These are phyloP conservation scores for Mandrillus leucophaeus DNA, from an alignment of 2,113 vertebrate genomes.

Conservation along the genomic window DNA sequence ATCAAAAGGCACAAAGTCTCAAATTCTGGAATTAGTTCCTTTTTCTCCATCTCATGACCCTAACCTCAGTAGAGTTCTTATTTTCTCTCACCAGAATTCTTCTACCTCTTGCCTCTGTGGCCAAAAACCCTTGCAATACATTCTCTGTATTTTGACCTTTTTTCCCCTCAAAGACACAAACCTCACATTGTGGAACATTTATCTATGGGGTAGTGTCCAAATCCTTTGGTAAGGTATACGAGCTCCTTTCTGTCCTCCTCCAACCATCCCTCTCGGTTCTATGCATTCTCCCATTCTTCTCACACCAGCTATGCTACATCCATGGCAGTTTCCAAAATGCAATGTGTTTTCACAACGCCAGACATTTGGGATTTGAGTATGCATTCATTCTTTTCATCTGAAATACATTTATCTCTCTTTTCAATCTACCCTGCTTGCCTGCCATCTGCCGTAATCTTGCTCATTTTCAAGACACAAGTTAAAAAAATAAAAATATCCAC, in stretches of 20 bases:
- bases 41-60: neutral
- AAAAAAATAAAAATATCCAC: neutral
- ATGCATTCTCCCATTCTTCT: neutral
- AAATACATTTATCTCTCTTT: neutral
- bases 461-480: neutral
- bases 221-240: neutral
- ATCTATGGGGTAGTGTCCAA: neutral
- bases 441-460: neutral
- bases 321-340: neutral
- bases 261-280: neutral
- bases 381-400: neutral
- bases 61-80: neutral
- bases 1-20: neutral
- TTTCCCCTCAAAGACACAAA: neutral
- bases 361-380: neutral
- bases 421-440: neutral
- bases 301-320: neutral
- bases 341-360: neutral
- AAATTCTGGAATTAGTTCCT: neutral
- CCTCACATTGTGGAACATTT: neutral
- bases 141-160: neutral
- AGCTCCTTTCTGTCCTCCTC: neutral
- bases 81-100: neutral
- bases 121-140: neutral
- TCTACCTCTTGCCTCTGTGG: neutral